Conservation (phyloP, 2,888 invertebrate genomes). For the Synergus laeviventris region DNA sequence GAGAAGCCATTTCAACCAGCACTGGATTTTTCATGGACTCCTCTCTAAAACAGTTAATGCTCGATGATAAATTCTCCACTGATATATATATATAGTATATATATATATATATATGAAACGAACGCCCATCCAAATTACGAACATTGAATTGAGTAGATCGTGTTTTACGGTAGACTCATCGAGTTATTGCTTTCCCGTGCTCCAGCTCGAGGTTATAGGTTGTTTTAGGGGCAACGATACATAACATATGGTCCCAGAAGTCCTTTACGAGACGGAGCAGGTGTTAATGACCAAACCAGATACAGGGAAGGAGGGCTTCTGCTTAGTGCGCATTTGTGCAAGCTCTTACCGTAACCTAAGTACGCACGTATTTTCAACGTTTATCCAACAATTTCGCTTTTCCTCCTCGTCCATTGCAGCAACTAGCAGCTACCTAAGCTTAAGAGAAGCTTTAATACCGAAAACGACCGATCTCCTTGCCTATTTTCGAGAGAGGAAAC, state of each 20-base stretch:
- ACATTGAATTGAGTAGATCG: conserved; percentile 24
- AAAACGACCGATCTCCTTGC: conserved; percentile 42
- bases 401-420: neutral
- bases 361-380: conserved; percentile 48
- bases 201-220: conserved; percentile 28
- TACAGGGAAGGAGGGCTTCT: conserved; percentile 38
- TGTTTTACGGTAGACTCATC: conserved; percentile 36
- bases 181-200: conserved; percentile 33
- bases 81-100: conserved; percentile 2
- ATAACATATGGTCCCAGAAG: conserved; percentile 43
- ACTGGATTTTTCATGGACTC: neutral
- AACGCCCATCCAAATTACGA: conserved; percentile 12
- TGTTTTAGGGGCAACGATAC: conserved; percentile 39
- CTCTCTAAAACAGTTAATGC: conserved; percentile 14
- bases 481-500: conserved; percentile 27
- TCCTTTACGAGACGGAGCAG: conserved; percentile 52
- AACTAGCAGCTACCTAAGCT: neutral
- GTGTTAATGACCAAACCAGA: conserved; percentile 50
- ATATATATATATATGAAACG: conserved; percentile 4
- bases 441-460: conserved; percentile 27
- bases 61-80: conserved; percentile 22
- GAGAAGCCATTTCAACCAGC: neutral
- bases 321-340: conserved; percentile 28
- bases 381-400: conserved; percentile 48
- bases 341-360: conserved; percentile 33